Evolutionary conservation across 2,888 invertebrate genomes (phyloP), one percentile per base, ranked within the genome.

Genomic region (Hyposoter dolosus): DNA sequence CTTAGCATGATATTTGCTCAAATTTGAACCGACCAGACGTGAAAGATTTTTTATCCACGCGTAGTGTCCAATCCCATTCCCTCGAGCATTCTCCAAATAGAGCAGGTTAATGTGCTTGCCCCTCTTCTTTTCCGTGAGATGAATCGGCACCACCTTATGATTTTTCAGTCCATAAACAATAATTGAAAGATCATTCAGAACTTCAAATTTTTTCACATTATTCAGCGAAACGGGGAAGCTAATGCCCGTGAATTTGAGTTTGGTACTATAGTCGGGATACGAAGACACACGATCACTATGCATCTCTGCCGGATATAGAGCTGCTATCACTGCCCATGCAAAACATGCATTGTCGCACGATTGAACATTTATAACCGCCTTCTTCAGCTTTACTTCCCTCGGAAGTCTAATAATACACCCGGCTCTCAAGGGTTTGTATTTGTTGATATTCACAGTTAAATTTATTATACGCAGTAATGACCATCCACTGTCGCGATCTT

Each of bases 321-420:
- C 60, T 0, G 56, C 23, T 2, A 56, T 17, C 10, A 19, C 56
- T 23, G 19, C 56, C 56, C 23, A 56, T 23, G 19, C 19, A 56
- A 56, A 56, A 56, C 56, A 56, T 23, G 56, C 19, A 23, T 75
- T 43, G 43, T 83, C 74, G 5, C 60, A n/a, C 23, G 75, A 74
- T 17, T 71, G 43, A 2, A 83, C 45, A 43, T 83, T 78, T 5
- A 85, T 12, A 1, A 72, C 35, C 12, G 63, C 32, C 5, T 12
- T 60, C 45, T 68, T 68, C 6, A 23, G 1, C 19, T 1, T 68
- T 32, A 76, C 47, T 3, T 65, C 17, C 5, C 28, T 6, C 5
- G 65, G 47, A 1, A 76, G 23, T 76, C 17, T 12, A n/a, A 19
- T 10, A 1, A 3, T 2, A 19, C 56, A 56, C 1, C 56, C 56